Conservation (phyloP, 2,113 vertebrate genomes). For the Pholis gunnellus region DNA sequence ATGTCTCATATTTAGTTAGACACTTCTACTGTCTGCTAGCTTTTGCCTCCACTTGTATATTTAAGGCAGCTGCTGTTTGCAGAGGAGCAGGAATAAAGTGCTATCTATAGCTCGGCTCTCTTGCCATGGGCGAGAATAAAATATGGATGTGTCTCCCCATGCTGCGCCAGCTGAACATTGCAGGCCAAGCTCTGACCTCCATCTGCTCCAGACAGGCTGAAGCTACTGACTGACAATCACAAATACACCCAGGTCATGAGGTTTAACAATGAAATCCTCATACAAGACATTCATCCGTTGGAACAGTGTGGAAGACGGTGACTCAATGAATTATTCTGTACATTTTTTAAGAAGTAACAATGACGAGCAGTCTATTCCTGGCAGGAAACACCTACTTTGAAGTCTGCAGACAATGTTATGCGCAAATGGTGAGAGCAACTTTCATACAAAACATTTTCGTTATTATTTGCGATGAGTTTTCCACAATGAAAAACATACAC, state of each 20-base stretch:
- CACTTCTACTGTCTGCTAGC: conserved; percentile 38
- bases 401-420: neutral
- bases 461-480: neutral
- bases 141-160: conserved; percentile 76
- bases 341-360: conserved; percentile 44
- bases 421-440: neutral
- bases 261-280: conserved; percentile 5
- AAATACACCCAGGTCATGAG: conserved; percentile 7
- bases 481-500: neutral
- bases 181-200: conserved; percentile 63
- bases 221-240: conserved; percentile 21
- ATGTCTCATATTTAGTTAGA: conserved; percentile 50
- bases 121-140: conserved; percentile 77
- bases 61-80: conserved; percentile 60
- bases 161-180: conserved; percentile 51
- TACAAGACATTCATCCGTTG: neutral
- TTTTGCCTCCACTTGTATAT: conserved; percentile 60
- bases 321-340: conserved; percentile 24
- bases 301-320: neutral
- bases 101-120: conserved; percentile 79
- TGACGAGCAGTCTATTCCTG: conserved; percentile 20
- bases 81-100: conserved; percentile 61
- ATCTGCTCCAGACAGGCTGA: conserved; percentile 48
- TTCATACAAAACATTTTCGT: neutral
- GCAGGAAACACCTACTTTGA: conserved; percentile 25